A percentile compares a stretch with the other conserved stretches of the same genome.
Conservation (phyloP, 2,113 vertebrate genomes). For the Istiophorus platypterus region DNA sequence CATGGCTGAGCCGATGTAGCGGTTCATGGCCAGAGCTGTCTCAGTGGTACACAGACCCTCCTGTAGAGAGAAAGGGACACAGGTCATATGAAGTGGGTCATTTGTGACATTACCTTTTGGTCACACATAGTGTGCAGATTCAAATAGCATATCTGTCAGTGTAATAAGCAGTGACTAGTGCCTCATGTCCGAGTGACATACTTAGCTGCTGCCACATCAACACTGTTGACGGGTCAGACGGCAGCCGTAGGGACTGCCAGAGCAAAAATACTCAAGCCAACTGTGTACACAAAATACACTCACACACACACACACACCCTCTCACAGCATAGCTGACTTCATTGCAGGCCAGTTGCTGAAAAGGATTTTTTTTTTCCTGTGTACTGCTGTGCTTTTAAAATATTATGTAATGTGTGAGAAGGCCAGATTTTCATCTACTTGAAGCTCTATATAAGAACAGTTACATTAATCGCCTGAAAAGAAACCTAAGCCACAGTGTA, state of each 20-base stretch:
- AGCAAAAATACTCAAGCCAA: background rate
- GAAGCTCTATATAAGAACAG: background rate
- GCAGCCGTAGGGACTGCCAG: background rate
- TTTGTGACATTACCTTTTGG: no score
- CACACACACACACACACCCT: no score
- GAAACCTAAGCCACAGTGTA: background rate
- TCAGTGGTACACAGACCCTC: slow-evolving; percentile 95
- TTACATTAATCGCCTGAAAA: slow-evolving; percentile 21
- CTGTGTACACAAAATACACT: background rate
- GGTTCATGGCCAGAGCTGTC: slow-evolving; percentile 94
- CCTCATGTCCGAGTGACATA: slow-evolving; percentile 25
- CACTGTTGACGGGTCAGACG: background rate
- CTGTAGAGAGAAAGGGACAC: slow-evolving; percentile 75
- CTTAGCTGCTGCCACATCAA: slow-evolving; percentile 45
- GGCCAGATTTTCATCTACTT: no score
- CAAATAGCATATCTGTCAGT: slow-evolving; percentile 17
- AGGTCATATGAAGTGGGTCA: background rate
- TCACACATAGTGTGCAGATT: background rate
- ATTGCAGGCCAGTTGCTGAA: background rate
- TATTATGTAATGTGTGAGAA: background rate
- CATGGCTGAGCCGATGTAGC: slow-evolving; percentile 95
- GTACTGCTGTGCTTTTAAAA: slow-evolving; percentile 1
- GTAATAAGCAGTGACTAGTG: background rate
- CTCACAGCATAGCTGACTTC: background rate
- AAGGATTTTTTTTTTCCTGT: no score